Percentiles rank a stretch among this genome's conserved stretches.
These are phyloP conservation scores for Chaenocephalus aceratus DNA, from an alignment of 2,113 vertebrate species.

Conservation along the genomic window DNA sequence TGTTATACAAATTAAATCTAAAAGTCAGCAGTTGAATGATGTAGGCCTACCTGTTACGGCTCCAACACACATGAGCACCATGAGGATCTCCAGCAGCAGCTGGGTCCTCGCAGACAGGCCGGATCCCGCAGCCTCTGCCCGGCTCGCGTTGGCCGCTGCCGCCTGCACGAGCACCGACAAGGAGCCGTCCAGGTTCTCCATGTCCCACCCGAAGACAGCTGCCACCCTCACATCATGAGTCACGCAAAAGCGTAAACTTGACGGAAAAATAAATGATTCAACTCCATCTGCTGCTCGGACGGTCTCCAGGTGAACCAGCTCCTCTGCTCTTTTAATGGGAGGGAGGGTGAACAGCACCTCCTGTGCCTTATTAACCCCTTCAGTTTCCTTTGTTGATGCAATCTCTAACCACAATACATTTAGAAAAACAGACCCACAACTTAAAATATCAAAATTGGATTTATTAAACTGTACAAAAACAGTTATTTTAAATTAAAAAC, in stretches of 20 bases:
- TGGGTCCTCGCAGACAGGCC: conserved; percentile 35
- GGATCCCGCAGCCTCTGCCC: neutral
- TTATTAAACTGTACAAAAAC: conserved; percentile 14
- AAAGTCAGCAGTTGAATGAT: neutral
- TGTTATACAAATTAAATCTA: neutral
- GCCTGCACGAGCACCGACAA: conserved; percentile 29
- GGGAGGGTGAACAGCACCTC: conserved; percentile 10
- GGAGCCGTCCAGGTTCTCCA: conserved; percentile 46
- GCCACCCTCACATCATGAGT: conserved; percentile 28
- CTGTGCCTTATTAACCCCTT: conserved; percentile 40
- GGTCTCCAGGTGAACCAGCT: conserved; percentile 53
- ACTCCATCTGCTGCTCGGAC: conserved; percentile 19
- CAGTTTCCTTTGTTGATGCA: neutral
- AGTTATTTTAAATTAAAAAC: neutral
- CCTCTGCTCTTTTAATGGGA: neutral
- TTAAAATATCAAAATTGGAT: conserved; percentile 14
- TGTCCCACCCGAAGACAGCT: conserved; percentile 7
- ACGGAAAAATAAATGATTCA: conserved; percentile 3
- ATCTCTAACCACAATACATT: neutral
- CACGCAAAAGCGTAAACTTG: neutral
- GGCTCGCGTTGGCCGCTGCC: conserved; percentile 50
- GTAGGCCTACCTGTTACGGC: conserved; percentile 79
- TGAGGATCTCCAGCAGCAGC: conserved; percentile 79
- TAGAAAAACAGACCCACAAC: neutral
- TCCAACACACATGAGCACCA: conserved; percentile 84